Evolutionary conservation across 53 echinoderm and acorn worm genomes (phyloP), one percentile per base, ranked within the genome.

Genomic region (Arbacia lixula): DNA sequence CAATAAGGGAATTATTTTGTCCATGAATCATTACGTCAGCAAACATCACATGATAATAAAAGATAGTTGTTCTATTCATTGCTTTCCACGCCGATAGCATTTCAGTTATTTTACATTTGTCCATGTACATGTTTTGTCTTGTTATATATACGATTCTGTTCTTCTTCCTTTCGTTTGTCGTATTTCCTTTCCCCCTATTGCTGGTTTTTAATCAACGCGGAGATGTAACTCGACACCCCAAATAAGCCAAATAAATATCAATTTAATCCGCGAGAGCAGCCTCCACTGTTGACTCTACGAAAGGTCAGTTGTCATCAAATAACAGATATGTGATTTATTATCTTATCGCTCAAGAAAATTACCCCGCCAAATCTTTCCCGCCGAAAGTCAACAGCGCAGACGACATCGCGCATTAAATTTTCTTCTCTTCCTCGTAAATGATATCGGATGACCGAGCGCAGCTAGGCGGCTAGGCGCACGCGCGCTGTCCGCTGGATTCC

Each of bases 311-410:
- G 75, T 75, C 53, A 75, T 75, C 75, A 33, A 53, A 75, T 75
- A 75, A 75, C 75, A 75, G 43, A 75, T 75, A 75, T 75, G 53
- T 53, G 53, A 75, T 75, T 75, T 53, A 75, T 75, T 75, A 71
- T 46, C 42, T 71, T 71, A 71, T 71, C 71, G 32, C 40, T 33
- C 34, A 35, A 33, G 55, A 75, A 75, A 52, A 54, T 75, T 54
- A 54, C 75, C 66, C 5, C 37, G 37, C n/a, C n/a, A 66, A 37
- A 21, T 38, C 66, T 66, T 21, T 66, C 66, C 37, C 66, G 66
- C 66, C 66, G 38, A 66, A 66, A 66, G 24, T 66, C 36, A 66
- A 66, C 66, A 66, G 36, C 66, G 66, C 66, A 21, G 66, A 66
- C 66, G 66, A 66, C 66, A 66, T 22, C 38, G 36, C 1, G 66